phyloP scores from a whole-genome alignment of 2,888 invertebrate genomes.

The Pandemis cinnamomeana region DNA sequence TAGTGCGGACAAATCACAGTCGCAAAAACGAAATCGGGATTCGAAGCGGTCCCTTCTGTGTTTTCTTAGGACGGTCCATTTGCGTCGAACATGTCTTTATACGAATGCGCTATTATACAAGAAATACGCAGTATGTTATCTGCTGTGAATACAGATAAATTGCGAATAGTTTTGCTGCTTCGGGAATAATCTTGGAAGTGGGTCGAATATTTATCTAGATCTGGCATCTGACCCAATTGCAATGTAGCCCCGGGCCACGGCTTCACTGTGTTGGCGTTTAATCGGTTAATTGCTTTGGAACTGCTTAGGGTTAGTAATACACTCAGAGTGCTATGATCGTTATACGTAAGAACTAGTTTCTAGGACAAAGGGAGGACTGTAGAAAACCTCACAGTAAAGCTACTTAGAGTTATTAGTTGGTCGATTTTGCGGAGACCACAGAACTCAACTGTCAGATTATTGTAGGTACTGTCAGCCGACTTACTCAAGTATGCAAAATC shows the following conservation, averaged over 20 bases:
- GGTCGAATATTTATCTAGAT: slow-evolving; percentile 34
- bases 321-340: background rate
- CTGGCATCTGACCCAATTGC: slow-evolving; percentile 11
- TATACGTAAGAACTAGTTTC: background rate
- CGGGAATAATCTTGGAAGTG: slow-evolving; percentile 30
- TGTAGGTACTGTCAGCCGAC: too few relatives aligned
- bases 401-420: too few relatives aligned
- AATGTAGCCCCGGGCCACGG: slow-evolving; percentile 1
- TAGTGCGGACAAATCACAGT: slow-evolving; percentile 52
- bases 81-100: slow-evolving; percentile 60
- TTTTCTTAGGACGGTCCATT: slow-evolving; percentile 70
- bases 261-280: slow-evolving; percentile 1
- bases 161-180: slow-evolving; percentile 29
- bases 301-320: background rate
- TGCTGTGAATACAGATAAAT: slow-evolving; percentile 36
- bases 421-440: too few relatives aligned
- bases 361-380: background rate
- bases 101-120: slow-evolving; percentile 52
- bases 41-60: slow-evolving; percentile 54
- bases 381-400: too few relatives aligned
- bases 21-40: slow-evolving; percentile 60
- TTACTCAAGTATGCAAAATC: too few relatives aligned
- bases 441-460: too few relatives aligned
- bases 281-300: slow-evolving; percentile 6
- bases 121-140: slow-evolving; percentile 45